A percentile compares a stretch with the other conserved stretches of the same genome.
These are phyloP conservation scores for Brenthis hecate DNA, from an alignment of 2,888 invertebrate genomes.

Conservation along the genomic window DNA sequence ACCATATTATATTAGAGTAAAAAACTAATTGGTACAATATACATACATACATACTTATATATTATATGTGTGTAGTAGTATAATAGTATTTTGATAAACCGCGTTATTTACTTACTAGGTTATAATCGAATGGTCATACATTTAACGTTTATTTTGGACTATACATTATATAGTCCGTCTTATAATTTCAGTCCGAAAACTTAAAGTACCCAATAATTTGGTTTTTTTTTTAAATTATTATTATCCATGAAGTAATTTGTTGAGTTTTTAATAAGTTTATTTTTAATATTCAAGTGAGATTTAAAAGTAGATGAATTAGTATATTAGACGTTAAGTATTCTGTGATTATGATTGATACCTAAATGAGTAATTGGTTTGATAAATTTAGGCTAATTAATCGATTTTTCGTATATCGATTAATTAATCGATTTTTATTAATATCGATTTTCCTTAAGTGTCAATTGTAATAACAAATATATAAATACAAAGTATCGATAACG, in stretches of 20 bases:
- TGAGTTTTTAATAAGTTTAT: slow-evolving; percentile 18
- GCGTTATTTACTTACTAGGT: background rate
- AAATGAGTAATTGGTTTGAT: background rate
- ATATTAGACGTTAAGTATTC: background rate
- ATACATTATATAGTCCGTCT: slow-evolving; percentile 6
- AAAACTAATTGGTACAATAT: too few relatives aligned
- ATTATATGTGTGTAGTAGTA: background rate
- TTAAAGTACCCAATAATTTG: background rate
- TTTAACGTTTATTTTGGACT: background rate
- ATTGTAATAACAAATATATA: too few relatives aligned
- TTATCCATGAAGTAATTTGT: slow-evolving; percentile 1
- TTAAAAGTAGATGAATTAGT: background rate
- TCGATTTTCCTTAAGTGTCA: too few relatives aligned
- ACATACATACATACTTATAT: too few relatives aligned
- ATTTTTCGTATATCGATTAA: background rate
- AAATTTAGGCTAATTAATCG: background rate
- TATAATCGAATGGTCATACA: background rate
- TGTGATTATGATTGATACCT: slow-evolving; percentile 5
- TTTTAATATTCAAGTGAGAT: background rate
- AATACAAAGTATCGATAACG: too few relatives aligned
- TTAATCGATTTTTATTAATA: background rate
- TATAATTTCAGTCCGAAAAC: background rate
- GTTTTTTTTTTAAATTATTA: background rate
- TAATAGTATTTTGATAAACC: slow-evolving; percentile 13
- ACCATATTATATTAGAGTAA: too few relatives aligned